Evolutionary conservation across 2,797 vertebrate species (phyloP).

Genomic region (Rhinoraja longicauda): DNA sequence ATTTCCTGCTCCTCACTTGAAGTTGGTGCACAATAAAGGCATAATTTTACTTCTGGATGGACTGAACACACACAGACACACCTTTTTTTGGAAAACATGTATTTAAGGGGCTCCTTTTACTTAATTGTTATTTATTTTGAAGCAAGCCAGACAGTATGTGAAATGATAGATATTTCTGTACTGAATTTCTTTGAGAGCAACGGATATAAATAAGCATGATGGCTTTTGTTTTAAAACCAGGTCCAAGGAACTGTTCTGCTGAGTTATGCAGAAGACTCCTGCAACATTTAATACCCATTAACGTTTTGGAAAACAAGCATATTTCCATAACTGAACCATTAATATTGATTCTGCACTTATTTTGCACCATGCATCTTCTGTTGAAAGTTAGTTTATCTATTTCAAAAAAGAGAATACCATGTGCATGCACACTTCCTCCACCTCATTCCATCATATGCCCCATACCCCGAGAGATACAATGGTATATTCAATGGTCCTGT

Average conservation of each 20-base stretch:
- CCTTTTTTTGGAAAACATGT: neutral
- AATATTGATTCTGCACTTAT: neutral
- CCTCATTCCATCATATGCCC: too few relatives aligned
- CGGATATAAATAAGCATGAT: too few relatives aligned
- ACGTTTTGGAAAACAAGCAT: neutral
- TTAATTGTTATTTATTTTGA: neutral
- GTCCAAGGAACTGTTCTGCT: neutral
- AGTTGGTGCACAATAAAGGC: too few relatives aligned
- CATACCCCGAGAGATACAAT: neutral
- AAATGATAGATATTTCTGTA: neutral
- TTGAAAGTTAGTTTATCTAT: neutral
- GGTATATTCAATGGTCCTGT: neutral
- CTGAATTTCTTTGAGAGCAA: neutral
- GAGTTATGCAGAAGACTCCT: neutral
- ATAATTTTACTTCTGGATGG: too few relatives aligned
- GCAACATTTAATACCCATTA: neutral
- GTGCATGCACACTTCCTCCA: neutral
- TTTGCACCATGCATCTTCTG: neutral
- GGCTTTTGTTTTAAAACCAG: neutral
- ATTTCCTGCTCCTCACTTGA: too few relatives aligned
- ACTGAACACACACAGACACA: too few relatives aligned
- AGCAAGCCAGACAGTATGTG: neutral
- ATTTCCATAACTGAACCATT: neutral
- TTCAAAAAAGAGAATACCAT: neutral
- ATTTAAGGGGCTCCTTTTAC: neutral